Percentiles rank a stretch among this genome's conserved stretches.
Conservation (phyloP, 2,797 vertebrate genomes). For the Nothura maculosa region DNA sequence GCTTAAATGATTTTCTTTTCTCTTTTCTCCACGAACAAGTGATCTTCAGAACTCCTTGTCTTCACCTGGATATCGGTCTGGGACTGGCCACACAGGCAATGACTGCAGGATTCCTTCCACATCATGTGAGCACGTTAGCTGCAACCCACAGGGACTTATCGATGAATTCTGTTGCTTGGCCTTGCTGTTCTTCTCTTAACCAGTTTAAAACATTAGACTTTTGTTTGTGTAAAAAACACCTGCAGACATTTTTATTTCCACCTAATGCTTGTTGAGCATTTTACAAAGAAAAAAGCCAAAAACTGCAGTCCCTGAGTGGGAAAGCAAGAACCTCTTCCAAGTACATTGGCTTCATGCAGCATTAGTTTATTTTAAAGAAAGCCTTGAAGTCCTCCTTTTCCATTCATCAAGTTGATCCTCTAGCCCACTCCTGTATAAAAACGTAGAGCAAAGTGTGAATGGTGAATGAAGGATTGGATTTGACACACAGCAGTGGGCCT, state of each 20-base stretch:
- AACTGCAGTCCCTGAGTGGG: slow-evolving; percentile 76
- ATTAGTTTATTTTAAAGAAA: slow-evolving; percentile 62
- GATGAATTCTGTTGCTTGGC: slow-evolving; percentile 78
- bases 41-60: slow-evolving; percentile 83
- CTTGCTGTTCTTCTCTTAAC: slow-evolving; percentile 74
- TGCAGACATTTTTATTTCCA: slow-evolving; percentile 75
- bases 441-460: slow-evolving; percentile 32
- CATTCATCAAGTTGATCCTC: slow-evolving; percentile 64
- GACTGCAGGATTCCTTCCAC: slow-evolving; percentile 81
- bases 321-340: slow-evolving; percentile 78
- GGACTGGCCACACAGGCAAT: slow-evolving; percentile 82
- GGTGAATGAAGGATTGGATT: slow-evolving; percentile 71
- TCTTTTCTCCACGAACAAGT: slow-evolving; percentile 82
- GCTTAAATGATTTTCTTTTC: slow-evolving; percentile 79
- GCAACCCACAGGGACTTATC: slow-evolving; percentile 73
- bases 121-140: slow-evolving; percentile 77
- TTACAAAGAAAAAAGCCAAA: slow-evolving; percentile 78
- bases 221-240: slow-evolving; percentile 81
- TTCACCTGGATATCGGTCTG: slow-evolving; percentile 83
- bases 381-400: slow-evolving; percentile 69
- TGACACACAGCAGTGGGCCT: slow-evolving; percentile 68
- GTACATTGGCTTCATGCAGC: slow-evolving; percentile 76
- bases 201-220: slow-evolving; percentile 80
- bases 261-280: slow-evolving; percentile 78
- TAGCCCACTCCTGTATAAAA: slow-evolving; percentile 57